Evolutionary conservation across 2,888 invertebrate genomes (phyloP).

Genomic region (Drosophila fungiperda): DNA sequence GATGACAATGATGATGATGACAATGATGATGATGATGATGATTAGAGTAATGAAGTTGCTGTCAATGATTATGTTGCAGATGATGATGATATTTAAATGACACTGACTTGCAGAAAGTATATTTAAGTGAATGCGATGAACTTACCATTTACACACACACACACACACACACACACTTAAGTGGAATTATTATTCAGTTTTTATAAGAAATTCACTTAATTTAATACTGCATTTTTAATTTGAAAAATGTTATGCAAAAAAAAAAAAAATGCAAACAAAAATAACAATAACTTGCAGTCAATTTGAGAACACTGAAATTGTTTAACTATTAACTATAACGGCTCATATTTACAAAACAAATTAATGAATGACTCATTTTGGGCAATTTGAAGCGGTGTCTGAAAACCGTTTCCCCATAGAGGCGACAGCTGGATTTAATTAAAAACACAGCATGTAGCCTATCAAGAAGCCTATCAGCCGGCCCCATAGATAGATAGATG

Average conservation of each 20-base stretch:
- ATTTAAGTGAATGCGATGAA: conserved; percentile 40
- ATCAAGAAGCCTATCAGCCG: conserved; percentile 2
- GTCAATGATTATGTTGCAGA: conserved; percentile 14
- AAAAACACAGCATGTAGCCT: conserved; percentile 14
- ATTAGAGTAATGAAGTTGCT: conserved; percentile 5
- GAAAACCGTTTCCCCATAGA: background rate
- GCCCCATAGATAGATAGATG: background rate
- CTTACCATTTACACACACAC: conserved; percentile 37
- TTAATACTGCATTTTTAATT: background rate
- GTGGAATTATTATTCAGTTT: background rate
- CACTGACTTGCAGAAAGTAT: conserved; percentile 54
- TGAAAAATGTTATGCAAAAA: background rate
- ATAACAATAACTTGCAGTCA: background rate
- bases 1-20: background rate
- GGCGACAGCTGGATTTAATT: conserved; percentile 22
- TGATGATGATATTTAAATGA: conserved; percentile 51
- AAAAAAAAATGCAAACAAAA: background rate
- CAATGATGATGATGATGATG: conserved; percentile 17
- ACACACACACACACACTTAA: background rate
- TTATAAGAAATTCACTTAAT: background rate
- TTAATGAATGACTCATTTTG: background rate
- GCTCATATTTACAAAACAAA: background rate
- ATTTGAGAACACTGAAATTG: too few species aligned
- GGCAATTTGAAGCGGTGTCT: background rate
- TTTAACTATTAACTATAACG: background rate